Percentiles rank a stretch among this genome's conserved stretches.
phyloP scores from a whole-genome alignment of 2,113 vertebrate species.

The Stictonetta naevosa region DNA sequence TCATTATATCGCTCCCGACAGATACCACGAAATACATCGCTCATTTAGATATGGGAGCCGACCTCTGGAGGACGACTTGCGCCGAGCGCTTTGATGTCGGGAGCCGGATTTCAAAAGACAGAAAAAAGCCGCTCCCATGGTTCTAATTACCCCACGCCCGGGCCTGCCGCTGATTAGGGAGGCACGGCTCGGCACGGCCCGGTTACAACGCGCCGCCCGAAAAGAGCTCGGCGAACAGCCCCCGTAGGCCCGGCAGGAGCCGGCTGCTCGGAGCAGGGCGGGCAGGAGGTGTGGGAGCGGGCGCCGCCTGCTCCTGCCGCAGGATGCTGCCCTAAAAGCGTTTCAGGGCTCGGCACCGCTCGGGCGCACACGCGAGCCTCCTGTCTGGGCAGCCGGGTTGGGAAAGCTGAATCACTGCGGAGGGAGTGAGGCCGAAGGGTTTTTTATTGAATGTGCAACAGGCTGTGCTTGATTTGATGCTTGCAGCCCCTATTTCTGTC shows the following conservation, averaged over 20 bases:
- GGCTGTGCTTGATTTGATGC: slow-evolving; percentile 46
- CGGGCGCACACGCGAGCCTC: slow-evolving; percentile 1
- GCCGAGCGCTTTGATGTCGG: slow-evolving; percentile 57
- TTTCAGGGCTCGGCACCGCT: background rate
- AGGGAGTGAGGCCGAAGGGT: background rate
- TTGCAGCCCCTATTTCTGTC: slow-evolving; percentile 34
- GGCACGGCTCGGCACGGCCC: background rate
- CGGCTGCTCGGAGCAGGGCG: background rate
- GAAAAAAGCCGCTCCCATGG: slow-evolving; percentile 45
- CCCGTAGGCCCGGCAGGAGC: too few species aligned
- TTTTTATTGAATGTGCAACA: background rate
- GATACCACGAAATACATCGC: slow-evolving; percentile 51
- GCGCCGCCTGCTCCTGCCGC: background rate
- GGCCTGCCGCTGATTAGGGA: slow-evolving; percentile 52
- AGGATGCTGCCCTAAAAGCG: background rate
- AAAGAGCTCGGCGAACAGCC: background rate
- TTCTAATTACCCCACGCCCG: slow-evolving; percentile 56
- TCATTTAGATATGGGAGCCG: slow-evolving; percentile 54
- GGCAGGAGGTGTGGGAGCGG: background rate
- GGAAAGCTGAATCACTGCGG: slow-evolving; percentile 44
- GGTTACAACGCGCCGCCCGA: slow-evolving; percentile 13
- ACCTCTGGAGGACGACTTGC: slow-evolving; percentile 46
- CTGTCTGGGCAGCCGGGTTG: slow-evolving; percentile 18
- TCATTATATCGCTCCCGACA: slow-evolving; percentile 35
- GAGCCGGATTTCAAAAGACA: slow-evolving; percentile 53